phyloP scores from a whole-genome alignment of 2,113 vertebrate genomes.

The Cottus gobio region DNA sequence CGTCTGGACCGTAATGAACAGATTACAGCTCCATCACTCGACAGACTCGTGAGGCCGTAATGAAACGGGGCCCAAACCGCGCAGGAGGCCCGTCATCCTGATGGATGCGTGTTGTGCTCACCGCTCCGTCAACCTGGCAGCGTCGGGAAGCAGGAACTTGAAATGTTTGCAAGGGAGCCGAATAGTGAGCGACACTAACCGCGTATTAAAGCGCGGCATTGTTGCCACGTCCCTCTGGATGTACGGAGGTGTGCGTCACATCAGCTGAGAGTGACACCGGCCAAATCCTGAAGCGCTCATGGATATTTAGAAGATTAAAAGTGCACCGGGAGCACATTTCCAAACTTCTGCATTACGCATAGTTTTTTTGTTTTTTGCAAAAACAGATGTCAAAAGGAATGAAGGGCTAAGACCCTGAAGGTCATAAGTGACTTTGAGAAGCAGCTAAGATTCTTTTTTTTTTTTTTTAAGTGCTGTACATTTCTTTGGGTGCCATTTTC shows the following conservation, averaged over 20 bases:
- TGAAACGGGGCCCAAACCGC: slow-evolving; percentile 16
- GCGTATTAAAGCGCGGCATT: slow-evolving; percentile 31
- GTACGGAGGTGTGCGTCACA: slow-evolving; percentile 34
- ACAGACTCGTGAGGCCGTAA: slow-evolving; percentile 30
- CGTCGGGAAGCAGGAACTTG: slow-evolving; percentile 21
- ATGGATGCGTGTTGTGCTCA: slow-evolving; percentile 54
- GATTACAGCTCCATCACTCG: slow-evolving; percentile 11
- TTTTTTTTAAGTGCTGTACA: slow-evolving; percentile 3
- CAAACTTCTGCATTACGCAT: not conserved
- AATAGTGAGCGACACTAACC: slow-evolving; percentile 51
- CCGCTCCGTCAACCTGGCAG: slow-evolving; percentile 47
- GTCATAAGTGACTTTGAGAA: slow-evolving; percentile 12
- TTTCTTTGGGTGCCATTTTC: not conserved
- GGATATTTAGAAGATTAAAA: slow-evolving; percentile 45
- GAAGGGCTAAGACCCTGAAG: slow-evolving; percentile 34
- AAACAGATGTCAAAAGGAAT: slow-evolving; percentile 47
- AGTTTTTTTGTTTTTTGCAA: slow-evolving; percentile 10
- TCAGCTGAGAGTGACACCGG: slow-evolving; percentile 50
- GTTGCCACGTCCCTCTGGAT: slow-evolving; percentile 39
- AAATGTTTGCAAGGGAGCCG: slow-evolving; percentile 17
- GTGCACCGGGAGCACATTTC: slow-evolving; percentile 10
- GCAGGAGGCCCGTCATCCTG: slow-evolving; percentile 39
- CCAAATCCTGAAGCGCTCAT: slow-evolving; percentile 51
- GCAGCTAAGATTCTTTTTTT: not conserved
- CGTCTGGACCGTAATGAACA: slow-evolving; percentile 12